These are phyloP conservation scores for Chaetodon trifasciatus DNA, from an alignment of 2,797 vertebrate species.

Conservation along the genomic window DNA sequence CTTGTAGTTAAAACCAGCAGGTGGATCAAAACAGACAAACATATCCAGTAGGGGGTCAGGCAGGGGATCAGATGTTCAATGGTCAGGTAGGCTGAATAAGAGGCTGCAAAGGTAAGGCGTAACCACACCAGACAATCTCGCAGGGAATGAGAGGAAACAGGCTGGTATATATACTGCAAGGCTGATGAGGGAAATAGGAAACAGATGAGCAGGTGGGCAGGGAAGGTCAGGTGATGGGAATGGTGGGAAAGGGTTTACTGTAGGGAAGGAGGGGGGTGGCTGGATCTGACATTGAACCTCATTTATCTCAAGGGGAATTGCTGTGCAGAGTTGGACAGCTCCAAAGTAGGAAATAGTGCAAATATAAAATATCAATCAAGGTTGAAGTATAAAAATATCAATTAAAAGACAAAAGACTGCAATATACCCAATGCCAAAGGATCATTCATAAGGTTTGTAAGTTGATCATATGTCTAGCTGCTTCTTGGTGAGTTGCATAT, in stretches of 20 bases:
- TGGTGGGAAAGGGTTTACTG: neutral
- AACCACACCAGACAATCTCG: neutral
- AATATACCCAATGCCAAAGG: neutral
- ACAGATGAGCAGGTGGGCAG: neutral
- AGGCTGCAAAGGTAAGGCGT: neutral
- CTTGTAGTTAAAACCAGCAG: neutral
- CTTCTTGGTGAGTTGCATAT: neutral
- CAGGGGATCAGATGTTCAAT: neutral
- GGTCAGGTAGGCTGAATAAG: neutral
- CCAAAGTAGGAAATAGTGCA: neutral
- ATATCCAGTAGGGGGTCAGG: neutral
- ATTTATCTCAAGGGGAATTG: neutral
- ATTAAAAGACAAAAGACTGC: too few species aligned
- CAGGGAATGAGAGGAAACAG: slow-evolving; percentile 5
- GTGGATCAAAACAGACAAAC: neutral
- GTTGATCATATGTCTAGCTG: neutral
- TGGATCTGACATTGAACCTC: neutral
- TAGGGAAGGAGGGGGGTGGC: neutral
- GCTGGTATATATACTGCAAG: neutral
- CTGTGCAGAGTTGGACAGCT: neutral
- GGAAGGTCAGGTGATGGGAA: neutral
- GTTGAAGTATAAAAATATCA: neutral
- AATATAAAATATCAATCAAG: neutral
- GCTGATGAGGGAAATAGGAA: slow-evolving; percentile 1
- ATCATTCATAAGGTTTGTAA: neutral